Conservation (phyloP, 1,140 invertebrate species). For the Paraescarpia echinospica region DNA sequence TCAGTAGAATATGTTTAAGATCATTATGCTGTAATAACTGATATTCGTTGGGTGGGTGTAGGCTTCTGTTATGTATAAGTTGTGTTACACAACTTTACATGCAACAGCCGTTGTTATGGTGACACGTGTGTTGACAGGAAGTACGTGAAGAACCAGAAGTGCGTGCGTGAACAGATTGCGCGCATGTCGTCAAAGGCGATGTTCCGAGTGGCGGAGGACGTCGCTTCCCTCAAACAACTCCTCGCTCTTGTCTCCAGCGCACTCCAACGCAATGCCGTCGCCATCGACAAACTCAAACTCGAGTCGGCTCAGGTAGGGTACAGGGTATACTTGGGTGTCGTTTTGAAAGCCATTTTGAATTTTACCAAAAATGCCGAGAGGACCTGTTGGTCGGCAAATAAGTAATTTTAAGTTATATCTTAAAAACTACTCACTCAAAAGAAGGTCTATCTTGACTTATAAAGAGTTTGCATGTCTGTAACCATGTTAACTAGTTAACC, state of each 20-base stretch:
- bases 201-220: slow-evolving; percentile 68
- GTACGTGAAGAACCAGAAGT: slow-evolving; percentile 81
- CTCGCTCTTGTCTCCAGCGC: slow-evolving; percentile 63
- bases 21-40: too few species aligned
- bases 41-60: too few species aligned
- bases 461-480: too few species aligned
- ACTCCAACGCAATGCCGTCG: slow-evolving; percentile 63
- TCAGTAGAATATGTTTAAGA: too few species aligned
- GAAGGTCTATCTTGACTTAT: too few species aligned
- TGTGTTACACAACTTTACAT: too few species aligned
- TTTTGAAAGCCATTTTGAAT: background rate
- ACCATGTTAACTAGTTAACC: too few species aligned
- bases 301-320: slow-evolving; percentile 68
- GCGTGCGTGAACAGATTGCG: slow-evolving; percentile 77
- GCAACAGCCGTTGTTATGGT: background rate
- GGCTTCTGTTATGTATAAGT: too few species aligned
- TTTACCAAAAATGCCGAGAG: too few species aligned
- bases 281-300: slow-evolving; percentile 72
- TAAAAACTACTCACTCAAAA: too few species aligned
- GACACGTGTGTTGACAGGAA: slow-evolving; percentile 61
- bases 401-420: too few species aligned
- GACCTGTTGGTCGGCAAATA: too few species aligned
- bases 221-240: slow-evolving; percentile 67
- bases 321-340: background rate
- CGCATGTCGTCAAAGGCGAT: slow-evolving; percentile 71